These are phyloP conservation scores for Eubasilissa regina DNA, from an alignment of 1,140 invertebrate species.

Conservation along the genomic window DNA sequence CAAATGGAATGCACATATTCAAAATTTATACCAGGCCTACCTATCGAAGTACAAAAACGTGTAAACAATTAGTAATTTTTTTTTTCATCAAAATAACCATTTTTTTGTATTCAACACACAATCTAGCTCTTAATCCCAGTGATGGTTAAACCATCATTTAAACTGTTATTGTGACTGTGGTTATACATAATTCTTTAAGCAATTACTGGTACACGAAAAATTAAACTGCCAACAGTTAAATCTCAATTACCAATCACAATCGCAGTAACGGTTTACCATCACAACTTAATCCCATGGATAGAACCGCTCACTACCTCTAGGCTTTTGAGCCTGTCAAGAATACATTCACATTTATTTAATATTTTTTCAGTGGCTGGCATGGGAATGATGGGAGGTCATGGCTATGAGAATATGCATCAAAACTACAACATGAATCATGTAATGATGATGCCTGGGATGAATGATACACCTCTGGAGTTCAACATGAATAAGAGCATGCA, in stretches of 20 bases:
- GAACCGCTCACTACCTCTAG: background rate
- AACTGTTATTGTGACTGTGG: too few species aligned
- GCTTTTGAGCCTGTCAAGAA: background rate
- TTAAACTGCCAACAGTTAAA: too few species aligned
- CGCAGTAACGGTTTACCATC: background rate
- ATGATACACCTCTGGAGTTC: slow-evolving; percentile 80
- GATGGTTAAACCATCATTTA: too few species aligned
- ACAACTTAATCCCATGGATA: background rate
- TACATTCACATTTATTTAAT: too few species aligned
- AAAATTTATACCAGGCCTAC: too few species aligned
- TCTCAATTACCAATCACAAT: too few species aligned
- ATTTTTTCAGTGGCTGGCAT: slow-evolving; percentile 54
- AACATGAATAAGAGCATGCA: slow-evolving; percentile 75
- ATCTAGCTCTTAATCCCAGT: background rate
- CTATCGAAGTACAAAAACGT: too few species aligned
- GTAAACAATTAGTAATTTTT: too few species aligned
- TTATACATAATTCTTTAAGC: too few species aligned
- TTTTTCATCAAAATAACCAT: background rate
- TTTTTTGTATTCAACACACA: background rate
- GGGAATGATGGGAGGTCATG: slow-evolving; percentile 51
- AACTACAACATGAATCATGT: slow-evolving; percentile 54
- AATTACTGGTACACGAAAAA: too few species aligned
- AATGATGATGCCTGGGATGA: slow-evolving; percentile 73
- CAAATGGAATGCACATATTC: too few species aligned
- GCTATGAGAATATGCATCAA: slow-evolving; percentile 53